phyloP scores from a whole-genome alignment of 2,797 vertebrate species.

The Chaetodon trifasciatus region DNA sequence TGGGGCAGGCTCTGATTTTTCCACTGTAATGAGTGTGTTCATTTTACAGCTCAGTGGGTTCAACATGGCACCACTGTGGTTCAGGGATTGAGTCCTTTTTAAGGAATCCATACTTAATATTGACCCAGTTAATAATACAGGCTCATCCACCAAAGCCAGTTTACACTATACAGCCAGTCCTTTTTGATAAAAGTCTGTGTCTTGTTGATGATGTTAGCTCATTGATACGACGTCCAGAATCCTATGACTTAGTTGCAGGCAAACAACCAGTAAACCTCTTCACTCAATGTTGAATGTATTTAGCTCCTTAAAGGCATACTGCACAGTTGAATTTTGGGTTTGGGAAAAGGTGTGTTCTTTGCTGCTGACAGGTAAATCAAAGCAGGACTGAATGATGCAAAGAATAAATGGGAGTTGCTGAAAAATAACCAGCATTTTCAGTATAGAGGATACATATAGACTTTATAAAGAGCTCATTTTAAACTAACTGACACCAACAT shows the following conservation, averaged over 20 bases:
- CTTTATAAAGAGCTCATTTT: background rate
- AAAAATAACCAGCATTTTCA: background rate
- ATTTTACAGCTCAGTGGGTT: background rate
- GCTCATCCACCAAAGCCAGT: constrained; percentile 13
- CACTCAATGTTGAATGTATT: constrained; percentile 15
- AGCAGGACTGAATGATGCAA: background rate
- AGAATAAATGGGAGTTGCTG: background rate
- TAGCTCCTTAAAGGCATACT: background rate
- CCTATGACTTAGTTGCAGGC: background rate
- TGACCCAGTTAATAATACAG: background rate
- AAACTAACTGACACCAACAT: background rate
- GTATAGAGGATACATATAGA: background rate
- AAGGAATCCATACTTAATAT: background rate
- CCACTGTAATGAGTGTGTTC: constrained; percentile 7
- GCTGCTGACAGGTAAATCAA: background rate
- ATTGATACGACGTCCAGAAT: background rate
- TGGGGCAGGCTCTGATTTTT: background rate
- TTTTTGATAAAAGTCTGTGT: constrained; percentile 13
- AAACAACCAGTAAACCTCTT: constrained; percentile 10
- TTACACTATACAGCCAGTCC: constrained; percentile 15
- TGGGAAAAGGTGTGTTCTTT: no score
- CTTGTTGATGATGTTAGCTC: background rate
- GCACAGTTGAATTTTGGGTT: background rate
- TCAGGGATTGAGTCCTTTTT: background rate
- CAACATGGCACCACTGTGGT: background rate